A percentile compares a stretch with the other conserved stretches of the same genome.
These are phyloP conservation scores for Camptogramma bilineatum DNA, from an alignment of 2,888 invertebrate genomes.

Conservation along the genomic window DNA sequence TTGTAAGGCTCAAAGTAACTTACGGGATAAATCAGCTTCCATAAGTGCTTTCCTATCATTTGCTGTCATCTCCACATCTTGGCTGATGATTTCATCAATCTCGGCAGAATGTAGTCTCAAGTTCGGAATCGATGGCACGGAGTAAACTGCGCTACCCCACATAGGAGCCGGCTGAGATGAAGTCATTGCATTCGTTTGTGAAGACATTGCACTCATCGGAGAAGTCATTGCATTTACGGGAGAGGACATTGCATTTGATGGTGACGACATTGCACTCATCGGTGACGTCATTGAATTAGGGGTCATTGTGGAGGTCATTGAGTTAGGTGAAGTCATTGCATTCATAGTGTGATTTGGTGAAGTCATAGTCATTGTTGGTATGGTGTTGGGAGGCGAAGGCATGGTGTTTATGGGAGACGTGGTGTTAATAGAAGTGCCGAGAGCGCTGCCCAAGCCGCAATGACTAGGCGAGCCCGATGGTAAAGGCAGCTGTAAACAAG, in stretches of 20 bases:
- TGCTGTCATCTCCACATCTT: constrained; percentile 45
- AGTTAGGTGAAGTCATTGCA: constrained; percentile 6
- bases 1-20: too few species aligned
- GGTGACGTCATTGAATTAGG: constrained; percentile 2
- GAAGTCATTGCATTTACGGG: not conserved
- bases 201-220: not conserved
- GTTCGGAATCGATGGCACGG: not conserved
- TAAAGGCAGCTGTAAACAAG: constrained; percentile 35
- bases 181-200: constrained; percentile 2
- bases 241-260: constrained; percentile 2
- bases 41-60: constrained; percentile 43
- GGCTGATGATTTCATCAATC: constrained; percentile 55
- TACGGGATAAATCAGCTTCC: constrained; percentile 9
- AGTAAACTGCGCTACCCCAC: constrained; percentile 23
- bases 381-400: not conserved
- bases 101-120: constrained; percentile 62
- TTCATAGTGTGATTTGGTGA: not conserved
- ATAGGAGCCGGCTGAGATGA: constrained; percentile 19
- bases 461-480: constrained; percentile 42
- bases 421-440: constrained; percentile 27
- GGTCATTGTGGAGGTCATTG: not conserved
- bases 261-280: constrained; percentile 6
- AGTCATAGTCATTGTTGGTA: not conserved
- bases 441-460: constrained; percentile 54
- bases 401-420: constrained; percentile 4